Evolutionary conservation across 2,888 invertebrate species (phyloP), one percentile per base, ranked within the genome.

Genomic region (Eubasilissa splendida): DNA sequence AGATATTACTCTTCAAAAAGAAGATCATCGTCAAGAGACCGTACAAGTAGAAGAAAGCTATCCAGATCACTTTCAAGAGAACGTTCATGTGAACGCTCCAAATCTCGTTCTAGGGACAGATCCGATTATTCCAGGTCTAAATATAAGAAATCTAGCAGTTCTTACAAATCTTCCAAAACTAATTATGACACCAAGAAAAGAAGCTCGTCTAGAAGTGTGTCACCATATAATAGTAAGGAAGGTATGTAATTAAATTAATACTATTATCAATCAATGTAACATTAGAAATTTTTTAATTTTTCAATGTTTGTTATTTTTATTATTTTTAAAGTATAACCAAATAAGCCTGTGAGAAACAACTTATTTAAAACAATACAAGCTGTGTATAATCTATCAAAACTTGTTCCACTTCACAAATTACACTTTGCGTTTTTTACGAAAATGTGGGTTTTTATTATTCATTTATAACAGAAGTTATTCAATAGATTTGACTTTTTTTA

Each of bases 51-150:
- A 76, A 74, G 87, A 63, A 90, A 90, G 84, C 87, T 88, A 82
- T 89, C 90, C 5, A 87, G 90, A 83, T 90, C 90, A 85, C 60
- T 86, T n/a, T 90, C 90, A 0, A 87, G 87, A 77, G 90, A 90
- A 42, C 87, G 88, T 5, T 88, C 90, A 86, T 89, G 89, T 42
- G 86, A 87, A 9, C 89, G 87, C 84, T 88, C 89, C 22, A 87
- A 86, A 59, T 87, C 88, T 68, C 86, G 88, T 31, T 90, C 90
- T 0, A 82, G 85, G 9, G 78, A 78, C 5, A 76, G 80, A 56
- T 83, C 81, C 9, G 77, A 82, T 53, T 78, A 78, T 60, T 89
- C 90, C 0, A 87, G 88, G 14, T 86, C 88, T 2, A 86, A 87
- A 3, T 87, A 87, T 0, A 89, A 88, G 58, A 76, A 80, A n/a